Evolutionary conservation across 92 coral and sea anemone species (phyloP).

Genomic region (Palythoa caribaeorum): DNA sequence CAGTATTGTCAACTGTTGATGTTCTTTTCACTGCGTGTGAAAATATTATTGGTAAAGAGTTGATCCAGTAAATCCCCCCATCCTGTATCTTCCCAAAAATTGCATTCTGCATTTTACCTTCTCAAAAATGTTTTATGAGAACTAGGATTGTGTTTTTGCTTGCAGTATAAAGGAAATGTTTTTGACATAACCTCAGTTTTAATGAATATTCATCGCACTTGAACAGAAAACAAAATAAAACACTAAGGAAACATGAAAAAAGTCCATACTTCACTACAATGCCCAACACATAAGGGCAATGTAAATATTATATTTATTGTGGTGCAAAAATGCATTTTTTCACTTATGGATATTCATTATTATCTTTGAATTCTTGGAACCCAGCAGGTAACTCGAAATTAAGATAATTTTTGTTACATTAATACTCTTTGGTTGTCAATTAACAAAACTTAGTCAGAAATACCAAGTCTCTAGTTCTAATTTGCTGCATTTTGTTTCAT

Average conservation of each 20-base stretch:
- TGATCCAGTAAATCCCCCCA: not conserved
- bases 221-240: not conserved
- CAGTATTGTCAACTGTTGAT: not conserved
- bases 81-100: not conserved
- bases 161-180: not conserved
- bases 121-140: not conserved
- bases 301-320: not conserved
- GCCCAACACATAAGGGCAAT: not conserved
- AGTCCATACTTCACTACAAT: not conserved
- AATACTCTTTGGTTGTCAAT: not conserved
- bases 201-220: not conserved
- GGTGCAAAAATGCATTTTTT: not conserved
- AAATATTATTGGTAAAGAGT: slow-evolving; percentile 17
- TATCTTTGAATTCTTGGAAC: not conserved
- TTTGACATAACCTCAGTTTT: not conserved
- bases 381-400: not conserved
- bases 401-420: not conserved
- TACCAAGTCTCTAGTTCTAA: not conserved
- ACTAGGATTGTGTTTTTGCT: not conserved
- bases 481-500: slow-evolving; percentile 2
- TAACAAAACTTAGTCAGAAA: slow-evolving; percentile 1
- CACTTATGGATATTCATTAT: not conserved
- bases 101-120: slow-evolving; percentile 3
- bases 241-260: not conserved
- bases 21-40: slow-evolving; percentile 21